phyloP scores from a whole-genome alignment of 2,113 vertebrate genomes.

The Promerops cafer region DNA sequence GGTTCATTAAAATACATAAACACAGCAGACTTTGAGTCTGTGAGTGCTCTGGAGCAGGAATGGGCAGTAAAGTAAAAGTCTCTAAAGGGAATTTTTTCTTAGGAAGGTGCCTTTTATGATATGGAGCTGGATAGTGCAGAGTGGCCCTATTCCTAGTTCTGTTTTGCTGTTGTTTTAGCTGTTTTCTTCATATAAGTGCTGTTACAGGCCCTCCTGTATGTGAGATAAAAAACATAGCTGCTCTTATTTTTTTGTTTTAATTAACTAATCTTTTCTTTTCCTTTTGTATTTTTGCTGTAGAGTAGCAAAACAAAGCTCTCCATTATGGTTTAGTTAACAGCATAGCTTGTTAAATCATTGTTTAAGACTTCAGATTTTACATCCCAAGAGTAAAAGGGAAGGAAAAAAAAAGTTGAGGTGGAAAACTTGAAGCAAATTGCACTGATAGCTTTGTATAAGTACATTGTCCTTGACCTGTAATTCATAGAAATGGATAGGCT shows the following conservation, averaged over 20 bases:
- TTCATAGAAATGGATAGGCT: background rate
- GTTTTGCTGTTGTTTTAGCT: background rate
- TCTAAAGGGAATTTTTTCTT: background rate
- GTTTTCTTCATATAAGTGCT: background rate
- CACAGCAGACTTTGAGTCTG: background rate
- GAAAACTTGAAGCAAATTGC: background rate
- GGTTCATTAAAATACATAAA: background rate
- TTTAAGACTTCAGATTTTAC: background rate
- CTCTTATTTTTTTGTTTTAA: too few relatives aligned
- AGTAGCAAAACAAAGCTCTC: background rate
- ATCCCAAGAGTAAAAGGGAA: background rate
- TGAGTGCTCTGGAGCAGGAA: background rate
- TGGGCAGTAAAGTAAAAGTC: background rate
- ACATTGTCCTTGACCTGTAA: background rate
- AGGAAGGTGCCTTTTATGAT: background rate
- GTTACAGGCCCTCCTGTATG: background rate
- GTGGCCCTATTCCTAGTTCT: background rate
- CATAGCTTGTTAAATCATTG: background rate
- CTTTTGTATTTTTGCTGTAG: background rate
- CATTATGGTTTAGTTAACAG: accelerated
- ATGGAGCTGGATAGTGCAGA: background rate
- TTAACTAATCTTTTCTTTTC: background rate
- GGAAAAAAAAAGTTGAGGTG: background rate
- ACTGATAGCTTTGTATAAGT: background rate
- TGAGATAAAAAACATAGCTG: background rate